Percentiles rank a stretch among this genome's conserved stretches.
Conservation (phyloP, 2,888 invertebrate genomes). For the Ferdinandea cuprea region DNA sequence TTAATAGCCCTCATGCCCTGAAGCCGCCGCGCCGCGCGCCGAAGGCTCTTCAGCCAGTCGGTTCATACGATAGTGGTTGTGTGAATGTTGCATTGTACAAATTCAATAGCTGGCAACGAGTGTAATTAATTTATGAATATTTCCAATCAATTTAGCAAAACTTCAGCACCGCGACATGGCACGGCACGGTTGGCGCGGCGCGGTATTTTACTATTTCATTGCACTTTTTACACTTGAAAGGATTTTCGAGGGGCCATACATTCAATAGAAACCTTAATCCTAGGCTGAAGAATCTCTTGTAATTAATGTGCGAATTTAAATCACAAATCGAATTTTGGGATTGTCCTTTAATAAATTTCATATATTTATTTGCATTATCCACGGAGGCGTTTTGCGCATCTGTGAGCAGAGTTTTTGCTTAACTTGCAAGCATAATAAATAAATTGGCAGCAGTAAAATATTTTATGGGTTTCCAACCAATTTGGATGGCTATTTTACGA, state of each 20-base stretch:
- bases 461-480: neutral
- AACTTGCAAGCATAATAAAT: conserved; percentile 60
- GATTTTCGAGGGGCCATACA: conserved; percentile 22
- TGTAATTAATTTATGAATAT: conserved; percentile 68
- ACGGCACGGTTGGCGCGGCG: neutral
- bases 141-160: conserved; percentile 64
- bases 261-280: conserved; percentile 29
- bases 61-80: neutral
- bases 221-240: conserved; percentile 41
- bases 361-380: conserved; percentile 42
- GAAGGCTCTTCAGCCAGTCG: neutral
- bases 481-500: neutral
- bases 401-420: conserved; percentile 59
- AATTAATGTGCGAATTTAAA: conserved; percentile 23
- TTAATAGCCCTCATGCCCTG: conserved; percentile 21
- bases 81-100: conserved; percentile 43
- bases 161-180: neutral
- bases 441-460: conserved; percentile 43
- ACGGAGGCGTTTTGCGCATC: conserved; percentile 48
- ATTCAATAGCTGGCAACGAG: conserved; percentile 35
- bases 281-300: neutral
- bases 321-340: conserved; percentile 16
- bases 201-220: conserved; percentile 13
- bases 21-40: too few species aligned
- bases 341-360: conserved; percentile 36